Conservation (phyloP, 2,113 vertebrate species). For the Ardeotis arabs region DNA sequence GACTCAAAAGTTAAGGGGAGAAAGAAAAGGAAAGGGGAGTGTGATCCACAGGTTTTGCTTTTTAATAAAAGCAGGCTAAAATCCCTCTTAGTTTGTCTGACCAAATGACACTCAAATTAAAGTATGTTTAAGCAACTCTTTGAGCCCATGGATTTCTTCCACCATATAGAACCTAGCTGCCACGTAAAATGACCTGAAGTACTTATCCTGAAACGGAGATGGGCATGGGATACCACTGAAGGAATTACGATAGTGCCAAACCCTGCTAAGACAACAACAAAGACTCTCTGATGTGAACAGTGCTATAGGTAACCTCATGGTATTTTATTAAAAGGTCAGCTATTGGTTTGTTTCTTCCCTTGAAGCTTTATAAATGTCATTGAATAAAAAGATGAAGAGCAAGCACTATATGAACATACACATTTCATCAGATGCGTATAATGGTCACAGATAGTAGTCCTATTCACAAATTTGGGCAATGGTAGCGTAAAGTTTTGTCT, state of each 20-base stretch:
- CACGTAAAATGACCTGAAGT: background rate
- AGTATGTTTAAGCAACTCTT: background rate
- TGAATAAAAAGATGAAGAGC: background rate
- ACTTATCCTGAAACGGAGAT: background rate
- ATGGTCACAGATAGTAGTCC: background rate
- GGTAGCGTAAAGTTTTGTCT: background rate
- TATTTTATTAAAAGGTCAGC: conserved; percentile 14
- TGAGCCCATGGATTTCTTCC: background rate
- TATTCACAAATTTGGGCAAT: background rate
- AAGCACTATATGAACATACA: background rate
- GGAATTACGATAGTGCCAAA: background rate
- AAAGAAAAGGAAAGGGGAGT: background rate
- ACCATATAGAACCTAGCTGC: background rate
- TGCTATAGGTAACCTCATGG: background rate
- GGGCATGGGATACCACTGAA: background rate
- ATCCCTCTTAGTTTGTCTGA: background rate
- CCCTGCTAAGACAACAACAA: background rate
- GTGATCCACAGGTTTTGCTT: background rate
- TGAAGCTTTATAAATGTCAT: background rate
- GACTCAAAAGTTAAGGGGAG: background rate
- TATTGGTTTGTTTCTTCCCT: background rate
- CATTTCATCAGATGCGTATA: background rate
- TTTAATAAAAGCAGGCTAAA: background rate
- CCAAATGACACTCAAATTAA: background rate
- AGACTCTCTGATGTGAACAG: background rate